Percentiles rank a stretch among this genome's conserved stretches.
phyloP scores from a whole-genome alignment of 2,888 invertebrate genomes.

The Odontomyia ornata region DNA sequence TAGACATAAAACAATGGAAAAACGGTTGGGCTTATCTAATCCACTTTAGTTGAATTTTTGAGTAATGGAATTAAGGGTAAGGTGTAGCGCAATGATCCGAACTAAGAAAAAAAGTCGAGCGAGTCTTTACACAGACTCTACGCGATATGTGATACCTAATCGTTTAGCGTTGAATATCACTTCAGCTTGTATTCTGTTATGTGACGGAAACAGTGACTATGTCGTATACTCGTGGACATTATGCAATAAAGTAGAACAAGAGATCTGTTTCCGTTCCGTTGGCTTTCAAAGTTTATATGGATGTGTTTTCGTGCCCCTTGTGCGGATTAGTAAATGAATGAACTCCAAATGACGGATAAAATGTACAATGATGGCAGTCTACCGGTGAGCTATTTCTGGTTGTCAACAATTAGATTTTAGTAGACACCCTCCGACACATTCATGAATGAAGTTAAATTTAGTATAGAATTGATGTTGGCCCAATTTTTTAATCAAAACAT shows the following conservation, averaged over 20 bases:
- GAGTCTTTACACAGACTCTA: not conserved
- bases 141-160: slow-evolving; percentile 1
- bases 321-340: slow-evolving; percentile 11
- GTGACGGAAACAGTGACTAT: not conserved
- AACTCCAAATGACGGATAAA: not conserved
- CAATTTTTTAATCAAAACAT: too few species aligned
- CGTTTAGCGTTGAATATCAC: not conserved
- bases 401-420: not conserved
- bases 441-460: too few species aligned
- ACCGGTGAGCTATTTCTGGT: not conserved
- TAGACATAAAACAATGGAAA: too few species aligned
- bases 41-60: slow-evolving; percentile 40
- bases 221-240: not conserved
- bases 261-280: slow-evolving; percentile 32
- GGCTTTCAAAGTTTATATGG: not conserved
- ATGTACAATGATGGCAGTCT: not conserved
- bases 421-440: not conserved
- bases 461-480: too few species aligned
- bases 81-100: slow-evolving; percentile 35
- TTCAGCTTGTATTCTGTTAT: not conserved
- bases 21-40: slow-evolving; percentile 33
- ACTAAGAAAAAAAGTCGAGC: not conserved
- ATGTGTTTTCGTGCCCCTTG: slow-evolving; percentile 9
- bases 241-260: slow-evolving; percentile 6
- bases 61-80: slow-evolving; percentile 40